Evolutionary conservation across 1,140 invertebrate genomes (phyloP).

Genomic region (Lerema accius): DNA sequence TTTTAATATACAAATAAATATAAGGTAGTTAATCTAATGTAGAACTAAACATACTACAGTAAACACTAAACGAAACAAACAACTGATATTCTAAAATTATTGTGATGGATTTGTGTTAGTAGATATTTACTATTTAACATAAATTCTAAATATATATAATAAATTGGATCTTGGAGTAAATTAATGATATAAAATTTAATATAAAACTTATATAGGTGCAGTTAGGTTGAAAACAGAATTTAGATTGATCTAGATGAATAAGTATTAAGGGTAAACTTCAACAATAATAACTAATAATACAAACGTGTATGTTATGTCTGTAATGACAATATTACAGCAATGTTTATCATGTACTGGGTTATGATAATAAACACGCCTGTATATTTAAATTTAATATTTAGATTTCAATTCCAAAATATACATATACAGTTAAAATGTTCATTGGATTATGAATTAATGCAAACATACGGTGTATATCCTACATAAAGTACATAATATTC

Average conservation of each 20-base stretch:
- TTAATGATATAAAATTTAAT: slow-evolving; percentile 28
- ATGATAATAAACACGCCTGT: no score
- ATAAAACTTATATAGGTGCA: slow-evolving; percentile 38
- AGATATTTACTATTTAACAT: slow-evolving; percentile 58
- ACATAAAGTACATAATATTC: no score
- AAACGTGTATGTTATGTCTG: neutral
- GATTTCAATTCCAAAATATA: no score
- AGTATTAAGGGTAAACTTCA: slow-evolving; percentile 35
- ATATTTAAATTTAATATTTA: no score
- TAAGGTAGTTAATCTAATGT: slow-evolving; percentile 42
- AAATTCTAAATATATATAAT: slow-evolving; percentile 50
- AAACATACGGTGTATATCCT: no score
- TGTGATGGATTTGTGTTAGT: slow-evolving; percentile 81
- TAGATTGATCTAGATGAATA: slow-evolving; percentile 27
- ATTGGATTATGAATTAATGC: no score
- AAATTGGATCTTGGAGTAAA: slow-evolving; percentile 29
- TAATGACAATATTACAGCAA: no score
- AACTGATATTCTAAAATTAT: slow-evolving; percentile 82
- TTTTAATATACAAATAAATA: slow-evolving; percentile 65
- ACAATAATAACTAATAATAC: slow-evolving; percentile 30
- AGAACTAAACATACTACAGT: slow-evolving; percentile 36
- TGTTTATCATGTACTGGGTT: no score
- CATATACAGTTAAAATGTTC: no score
- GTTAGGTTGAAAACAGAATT: slow-evolving; percentile 36
- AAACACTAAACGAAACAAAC: slow-evolving; percentile 66